Evolutionary conservation across 1,140 invertebrate genomes (phyloP).

Genomic region (Uloborus diversus): DNA sequence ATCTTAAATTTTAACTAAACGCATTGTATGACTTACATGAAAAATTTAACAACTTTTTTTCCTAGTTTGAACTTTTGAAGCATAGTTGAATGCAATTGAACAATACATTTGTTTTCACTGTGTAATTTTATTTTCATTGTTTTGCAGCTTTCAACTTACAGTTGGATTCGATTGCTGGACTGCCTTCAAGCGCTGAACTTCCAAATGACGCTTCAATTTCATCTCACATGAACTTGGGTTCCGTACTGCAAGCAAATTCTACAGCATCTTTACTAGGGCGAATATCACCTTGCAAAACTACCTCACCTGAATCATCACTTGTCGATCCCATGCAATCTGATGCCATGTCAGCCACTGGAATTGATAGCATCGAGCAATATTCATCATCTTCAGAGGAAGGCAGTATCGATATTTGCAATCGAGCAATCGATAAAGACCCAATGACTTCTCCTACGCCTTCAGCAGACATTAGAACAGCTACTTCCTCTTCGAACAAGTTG

Average conservation of each 20-base stretch:
- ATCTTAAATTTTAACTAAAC: too few relatives aligned
- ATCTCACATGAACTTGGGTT: not conserved
- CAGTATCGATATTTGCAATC: constrained; percentile 41
- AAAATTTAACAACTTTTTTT: too few relatives aligned
- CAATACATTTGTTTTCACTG: too few relatives aligned
- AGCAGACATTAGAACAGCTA: not conserved
- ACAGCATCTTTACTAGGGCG: not conserved
- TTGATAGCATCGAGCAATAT: constrained; percentile 17
- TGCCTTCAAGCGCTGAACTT: not conserved
- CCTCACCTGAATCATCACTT: not conserved
- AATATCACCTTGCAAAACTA: not conserved
- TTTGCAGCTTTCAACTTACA: constrained; percentile 30
- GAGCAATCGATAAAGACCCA: not conserved
- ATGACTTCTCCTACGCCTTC: not conserved
- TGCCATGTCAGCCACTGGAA: not conserved
- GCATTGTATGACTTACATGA: too few relatives aligned
- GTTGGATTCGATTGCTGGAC: not conserved
- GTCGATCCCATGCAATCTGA: not conserved
- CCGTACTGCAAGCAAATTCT: not conserved
- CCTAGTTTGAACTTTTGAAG: too few relatives aligned
- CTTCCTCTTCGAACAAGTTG: not conserved
- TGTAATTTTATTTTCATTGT: too few relatives aligned
- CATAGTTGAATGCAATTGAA: too few relatives aligned
- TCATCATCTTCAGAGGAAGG: constrained; percentile 29
- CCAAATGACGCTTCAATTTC: not conserved